These are phyloP conservation scores for Atethmia centrago DNA, from an alignment of 2,888 invertebrate species.

Conservation along the genomic window DNA sequence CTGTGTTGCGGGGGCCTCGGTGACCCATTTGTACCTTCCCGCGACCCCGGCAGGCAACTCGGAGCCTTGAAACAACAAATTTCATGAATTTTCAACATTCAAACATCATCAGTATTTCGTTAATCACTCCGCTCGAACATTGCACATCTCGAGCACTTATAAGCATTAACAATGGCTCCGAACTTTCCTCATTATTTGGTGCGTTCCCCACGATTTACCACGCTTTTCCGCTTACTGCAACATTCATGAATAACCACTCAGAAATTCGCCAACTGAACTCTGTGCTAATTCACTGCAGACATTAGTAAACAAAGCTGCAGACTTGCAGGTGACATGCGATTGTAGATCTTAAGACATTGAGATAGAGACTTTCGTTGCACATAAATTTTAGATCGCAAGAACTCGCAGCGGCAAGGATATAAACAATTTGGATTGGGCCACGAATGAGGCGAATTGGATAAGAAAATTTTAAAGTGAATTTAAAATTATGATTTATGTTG, in stretches of 20 bases:
- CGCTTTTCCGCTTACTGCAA: slow-evolving; percentile 63
- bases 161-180: slow-evolving; percentile 64
- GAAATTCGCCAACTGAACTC: slow-evolving; percentile 66
- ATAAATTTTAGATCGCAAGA: slow-evolving; percentile 67
- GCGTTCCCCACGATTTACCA: slow-evolving; percentile 65
- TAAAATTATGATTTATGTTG: neutral
- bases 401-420: slow-evolving; percentile 65
- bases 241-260: slow-evolving; percentile 72
- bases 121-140: slow-evolving; percentile 58
- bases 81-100: slow-evolving; percentile 41
- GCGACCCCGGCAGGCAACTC: no score
- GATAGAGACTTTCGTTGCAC: slow-evolving; percentile 59
- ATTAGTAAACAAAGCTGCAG: slow-evolving; percentile 72
- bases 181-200: slow-evolving; percentile 69
- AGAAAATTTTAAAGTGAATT: neutral
- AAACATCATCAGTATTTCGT: slow-evolving; percentile 51
- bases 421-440: slow-evolving; percentile 69
- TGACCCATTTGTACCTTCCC: no score
- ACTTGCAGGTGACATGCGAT: slow-evolving; percentile 55
- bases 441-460: slow-evolving; percentile 39
- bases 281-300: slow-evolving; percentile 73
- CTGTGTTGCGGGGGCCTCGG: no score
- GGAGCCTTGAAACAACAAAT: slow-evolving; percentile 38
- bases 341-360: slow-evolving; percentile 62
- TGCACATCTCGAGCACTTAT: slow-evolving; percentile 63